Evolutionary conservation across 2,797 vertebrate species (phyloP).

Genomic region (Brotula barbata): DNA sequence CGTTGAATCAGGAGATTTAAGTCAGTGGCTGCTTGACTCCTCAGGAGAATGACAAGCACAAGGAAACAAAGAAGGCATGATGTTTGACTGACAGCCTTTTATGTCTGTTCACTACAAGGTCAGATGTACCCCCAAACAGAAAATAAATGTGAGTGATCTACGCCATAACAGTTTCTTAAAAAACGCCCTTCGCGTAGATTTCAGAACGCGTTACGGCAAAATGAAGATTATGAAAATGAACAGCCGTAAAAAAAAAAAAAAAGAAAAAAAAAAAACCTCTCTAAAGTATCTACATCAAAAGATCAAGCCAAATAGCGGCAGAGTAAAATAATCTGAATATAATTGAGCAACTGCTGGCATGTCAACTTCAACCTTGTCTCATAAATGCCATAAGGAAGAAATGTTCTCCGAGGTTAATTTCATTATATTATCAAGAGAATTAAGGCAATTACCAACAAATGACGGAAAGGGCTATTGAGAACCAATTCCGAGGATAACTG

Average conservation of each 20-base stretch:
- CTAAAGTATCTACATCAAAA: conserved; percentile 42
- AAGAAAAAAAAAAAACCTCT: conserved; percentile 18
- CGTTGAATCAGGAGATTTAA: conserved; percentile 60
- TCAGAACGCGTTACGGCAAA: conserved; percentile 44
- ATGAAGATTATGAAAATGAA: conserved; percentile 51
- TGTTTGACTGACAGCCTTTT: conserved; percentile 72
- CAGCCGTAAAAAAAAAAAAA: conserved; percentile 7
- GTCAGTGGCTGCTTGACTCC: conserved; percentile 59
- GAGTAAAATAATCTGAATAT: conserved; percentile 63
- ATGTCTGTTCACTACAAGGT: conserved; percentile 71
- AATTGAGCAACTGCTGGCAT: conserved; percentile 59
- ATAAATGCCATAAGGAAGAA: conserved; percentile 68
- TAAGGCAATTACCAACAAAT: conserved; percentile 76
- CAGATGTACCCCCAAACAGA: conserved; percentile 57
- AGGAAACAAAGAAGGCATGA: conserved; percentile 63
- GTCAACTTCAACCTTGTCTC: conserved; percentile 72
- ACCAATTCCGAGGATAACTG: conserved; percentile 69
- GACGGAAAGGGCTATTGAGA: conserved; percentile 67
- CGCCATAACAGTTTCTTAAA: conserved; percentile 40
- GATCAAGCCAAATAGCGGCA: conserved; percentile 38
- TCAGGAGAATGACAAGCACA: conserved; percentile 65
- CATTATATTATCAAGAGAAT: conserved; percentile 72
- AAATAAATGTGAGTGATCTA: conserved; percentile 55
- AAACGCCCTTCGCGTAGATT: conserved; percentile 46
- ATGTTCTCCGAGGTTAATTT: conserved; percentile 67